Evolutionary conservation across 2,888 invertebrate genomes (phyloP), one percentile per base, ranked within the genome.

Genomic region (Drosophila anomelani): DNA sequence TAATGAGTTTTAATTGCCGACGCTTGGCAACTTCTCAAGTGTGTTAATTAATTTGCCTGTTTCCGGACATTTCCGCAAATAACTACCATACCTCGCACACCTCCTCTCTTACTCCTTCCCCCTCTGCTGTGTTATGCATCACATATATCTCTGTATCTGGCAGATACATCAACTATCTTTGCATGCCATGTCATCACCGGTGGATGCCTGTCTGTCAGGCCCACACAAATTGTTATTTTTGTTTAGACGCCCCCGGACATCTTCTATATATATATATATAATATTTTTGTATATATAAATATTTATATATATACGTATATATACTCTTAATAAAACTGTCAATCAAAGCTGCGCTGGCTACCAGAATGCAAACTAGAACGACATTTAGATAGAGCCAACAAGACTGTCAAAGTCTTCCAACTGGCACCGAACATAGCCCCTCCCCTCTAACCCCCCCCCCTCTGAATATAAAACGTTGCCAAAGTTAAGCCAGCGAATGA

Each of bases 1-100:
- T 87, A 85, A 87, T 89, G 85, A 77, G 84, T 87, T 87, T 80
- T 87, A 89, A 89, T 87, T 87, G 89, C 74, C 71, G 72, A 55
- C 86, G 76, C 63, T 72, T 67, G 70, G 61, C 72, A 74, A 80
- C 64, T 75, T 64, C 57, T 63, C 59, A 64, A 76, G 75, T 76
- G 76, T 71, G 64, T 71, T 75, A 76, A 76, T 71, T 76, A 64
- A 76, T 75, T 70, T 63, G 49, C 55, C 49, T 62, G 32, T 56
- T 56, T 51, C 61, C 70, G 44, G 58, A 41, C 57, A 67, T 51
- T 66, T 62, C 63, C 66, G 43, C 51, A 60, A 60, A 60, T 60
- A 60, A 56, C 55, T 60, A 55, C 44, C 44, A 6, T 15, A 15
- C 44, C 38, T 7, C 3, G 23, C 1, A 0, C 13, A 3, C 13